Percentiles rank a stretch among this genome's conserved stretches.
Evolutionary conservation across 1,140 invertebrate genomes (phyloP).

Genomic region (Thaumatotibia leucotreta): DNA sequence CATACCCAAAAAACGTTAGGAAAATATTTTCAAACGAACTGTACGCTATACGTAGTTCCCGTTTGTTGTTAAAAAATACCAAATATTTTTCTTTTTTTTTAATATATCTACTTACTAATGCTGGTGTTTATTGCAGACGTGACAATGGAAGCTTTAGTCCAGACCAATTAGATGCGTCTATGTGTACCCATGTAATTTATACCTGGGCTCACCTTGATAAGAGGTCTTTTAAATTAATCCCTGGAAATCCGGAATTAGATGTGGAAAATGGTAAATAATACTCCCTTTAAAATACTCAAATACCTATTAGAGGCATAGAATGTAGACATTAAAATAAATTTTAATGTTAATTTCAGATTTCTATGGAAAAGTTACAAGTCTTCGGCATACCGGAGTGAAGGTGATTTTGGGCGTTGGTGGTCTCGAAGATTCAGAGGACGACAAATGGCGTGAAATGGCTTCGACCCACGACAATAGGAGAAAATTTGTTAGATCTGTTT

Average conservation of each 20-base stretch:
- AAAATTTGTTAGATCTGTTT: constrained; percentile 79
- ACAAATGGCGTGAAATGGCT: constrained; percentile 81
- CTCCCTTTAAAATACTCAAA: background rate
- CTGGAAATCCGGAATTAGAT: constrained; percentile 82
- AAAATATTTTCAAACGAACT: background rate
- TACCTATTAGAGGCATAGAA: background rate
- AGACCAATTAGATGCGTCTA: constrained; percentile 80
- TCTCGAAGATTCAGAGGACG: constrained; percentile 82
- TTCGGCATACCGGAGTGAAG: constrained; percentile 80
- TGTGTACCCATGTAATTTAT: constrained; percentile 87
- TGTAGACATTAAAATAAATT: background rate
- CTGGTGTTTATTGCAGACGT: constrained; percentile 56
- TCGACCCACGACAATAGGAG: constrained; percentile 77
- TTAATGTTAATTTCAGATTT: constrained; percentile 68
- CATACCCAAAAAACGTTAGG: no score
- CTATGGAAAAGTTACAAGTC: constrained; percentile 79
- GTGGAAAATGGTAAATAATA: constrained; percentile 78
- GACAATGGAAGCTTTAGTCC: constrained; percentile 81
- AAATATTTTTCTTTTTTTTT: background rate
- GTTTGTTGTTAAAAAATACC: no score
- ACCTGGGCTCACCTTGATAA: constrained; percentile 82
- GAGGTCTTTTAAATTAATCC: constrained; percentile 75
- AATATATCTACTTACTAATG: background rate
- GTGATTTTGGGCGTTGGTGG: constrained; percentile 84
- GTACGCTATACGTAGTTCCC: no score